Conservation (phyloP, 2,888 invertebrate species). For the Amblyjoppa proteus region DNA sequence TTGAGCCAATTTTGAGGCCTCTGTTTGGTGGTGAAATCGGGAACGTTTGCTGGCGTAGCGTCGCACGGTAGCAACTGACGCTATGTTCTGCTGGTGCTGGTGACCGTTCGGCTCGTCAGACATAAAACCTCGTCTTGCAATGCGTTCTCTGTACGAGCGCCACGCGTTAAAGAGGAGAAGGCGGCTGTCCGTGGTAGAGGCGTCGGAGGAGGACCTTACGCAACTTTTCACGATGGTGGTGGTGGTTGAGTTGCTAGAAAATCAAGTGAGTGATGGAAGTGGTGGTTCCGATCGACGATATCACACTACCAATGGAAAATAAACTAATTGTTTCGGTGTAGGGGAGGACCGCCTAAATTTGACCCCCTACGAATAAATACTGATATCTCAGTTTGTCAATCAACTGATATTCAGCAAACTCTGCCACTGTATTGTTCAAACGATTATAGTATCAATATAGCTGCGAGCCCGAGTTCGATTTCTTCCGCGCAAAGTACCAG, state of each 20-base stretch:
- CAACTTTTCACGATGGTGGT: conserved; percentile 52
- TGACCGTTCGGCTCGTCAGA: conserved; percentile 66
- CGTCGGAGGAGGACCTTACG: conserved; percentile 65
- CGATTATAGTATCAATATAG: background rate
- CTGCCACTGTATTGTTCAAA: background rate
- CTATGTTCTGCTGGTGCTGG: conserved; percentile 45
- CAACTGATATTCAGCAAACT: background rate
- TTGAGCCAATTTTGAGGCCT: conserved; percentile 19
- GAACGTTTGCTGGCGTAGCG: conserved; percentile 56
- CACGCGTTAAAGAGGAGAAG: conserved; percentile 72
- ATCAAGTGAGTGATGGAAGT: conserved; percentile 55
- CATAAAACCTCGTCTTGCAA: conserved; percentile 71
- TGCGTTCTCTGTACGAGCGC: conserved; percentile 71
- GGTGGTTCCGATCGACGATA: conserved; percentile 59
- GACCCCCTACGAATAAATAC: background rate
- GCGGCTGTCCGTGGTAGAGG: conserved; percentile 64
- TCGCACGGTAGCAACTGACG: conserved; percentile 67
- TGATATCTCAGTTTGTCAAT: background rate
- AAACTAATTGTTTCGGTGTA: conserved; percentile 50
- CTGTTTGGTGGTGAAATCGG: conserved; percentile 20
- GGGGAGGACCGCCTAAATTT: background rate
- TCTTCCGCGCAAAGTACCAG: too few species aligned
- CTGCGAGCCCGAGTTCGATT: too few species aligned
- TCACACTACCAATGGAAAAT: conserved; percentile 29
- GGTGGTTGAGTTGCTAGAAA: conserved; percentile 38